Conservation (phyloP, 1,140 invertebrate genomes). For the Ceratosolen solmsi region DNA sequence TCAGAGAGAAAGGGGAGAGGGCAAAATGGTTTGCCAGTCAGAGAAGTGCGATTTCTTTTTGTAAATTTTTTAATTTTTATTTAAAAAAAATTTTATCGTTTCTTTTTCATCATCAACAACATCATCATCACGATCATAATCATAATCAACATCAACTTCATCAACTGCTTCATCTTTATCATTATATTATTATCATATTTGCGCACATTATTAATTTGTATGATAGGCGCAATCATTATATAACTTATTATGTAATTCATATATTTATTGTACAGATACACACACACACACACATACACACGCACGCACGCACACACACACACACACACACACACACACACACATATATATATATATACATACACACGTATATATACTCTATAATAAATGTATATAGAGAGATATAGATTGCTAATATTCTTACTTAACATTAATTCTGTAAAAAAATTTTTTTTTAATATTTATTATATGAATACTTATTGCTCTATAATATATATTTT, state of each 20-base stretch:
- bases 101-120: constrained; percentile 28
- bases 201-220: constrained; percentile 32
- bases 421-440: constrained; percentile 10
- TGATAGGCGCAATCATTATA: constrained; percentile 49
- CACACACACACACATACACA: neutral
- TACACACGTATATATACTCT: constrained; percentile 8
- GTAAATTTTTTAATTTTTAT: constrained; percentile 54
- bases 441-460: neutral
- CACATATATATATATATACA: constrained; percentile 20
- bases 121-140: neutral
- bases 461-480: neutral
- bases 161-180: too few species aligned
- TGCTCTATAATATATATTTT: neutral
- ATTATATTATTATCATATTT: constrained; percentile 17
- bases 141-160: constrained; percentile 27
- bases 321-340: neutral
- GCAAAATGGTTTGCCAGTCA: constrained; percentile 86
- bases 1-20: constrained; percentile 83
- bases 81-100: constrained; percentile 51
- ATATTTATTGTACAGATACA: constrained; percentile 11
- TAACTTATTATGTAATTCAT: constrained; percentile 39
- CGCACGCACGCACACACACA: neutral
- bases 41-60: constrained; percentile 76
- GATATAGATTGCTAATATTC: neutral
- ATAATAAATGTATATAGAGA: neutral